These are phyloP conservation scores for Saccostrea glomerata DNA, from an alignment of 1,140 invertebrate species.

Conservation along the genomic window DNA sequence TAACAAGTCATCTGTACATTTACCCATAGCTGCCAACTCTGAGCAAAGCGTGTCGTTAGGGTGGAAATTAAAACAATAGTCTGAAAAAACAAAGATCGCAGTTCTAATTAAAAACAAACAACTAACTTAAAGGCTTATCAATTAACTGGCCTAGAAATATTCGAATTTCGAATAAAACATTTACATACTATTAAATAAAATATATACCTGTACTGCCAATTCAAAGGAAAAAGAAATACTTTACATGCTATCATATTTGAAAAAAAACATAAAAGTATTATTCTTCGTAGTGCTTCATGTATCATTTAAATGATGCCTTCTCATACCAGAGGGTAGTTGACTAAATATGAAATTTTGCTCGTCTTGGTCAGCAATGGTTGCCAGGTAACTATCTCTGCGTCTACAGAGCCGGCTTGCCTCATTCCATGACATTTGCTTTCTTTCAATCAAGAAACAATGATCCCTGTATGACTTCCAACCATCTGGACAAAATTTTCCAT, in stretches of 20 bases:
- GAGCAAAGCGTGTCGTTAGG: slow-evolving; percentile 5
- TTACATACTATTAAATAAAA: background rate
- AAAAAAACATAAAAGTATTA: no score
- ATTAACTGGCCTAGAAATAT: no score
- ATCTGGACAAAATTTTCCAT: background rate
- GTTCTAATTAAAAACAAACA: background rate
- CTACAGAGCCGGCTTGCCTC: slow-evolving; percentile 22
- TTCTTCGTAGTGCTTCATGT: no score
- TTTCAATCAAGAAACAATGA: slow-evolving; percentile 32
- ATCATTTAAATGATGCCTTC: no score
- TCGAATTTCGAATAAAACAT: no score
- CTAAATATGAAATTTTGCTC: slow-evolving; percentile 34
- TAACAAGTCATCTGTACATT: slow-evolving; percentile 12
- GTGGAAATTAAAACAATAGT: slow-evolving; percentile 32
- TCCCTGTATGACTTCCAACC: slow-evolving; percentile 20
- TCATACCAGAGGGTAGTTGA: slow-evolving; percentile 8
- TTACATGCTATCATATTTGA: no score
- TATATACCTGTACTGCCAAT: background rate
- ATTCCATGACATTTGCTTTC: slow-evolving; percentile 10
- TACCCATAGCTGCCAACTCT: slow-evolving; percentile 21
- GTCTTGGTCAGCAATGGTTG: background rate
- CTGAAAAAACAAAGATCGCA: background rate
- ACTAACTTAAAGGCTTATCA: background rate
- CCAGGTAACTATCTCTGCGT: background rate
- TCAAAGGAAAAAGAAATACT: background rate